A percentile compares a stretch with the other conserved stretches of the same genome.
phyloP scores from a whole-genome alignment of 2,888 invertebrate species.

The Trypoxylon attenuatum region DNA sequence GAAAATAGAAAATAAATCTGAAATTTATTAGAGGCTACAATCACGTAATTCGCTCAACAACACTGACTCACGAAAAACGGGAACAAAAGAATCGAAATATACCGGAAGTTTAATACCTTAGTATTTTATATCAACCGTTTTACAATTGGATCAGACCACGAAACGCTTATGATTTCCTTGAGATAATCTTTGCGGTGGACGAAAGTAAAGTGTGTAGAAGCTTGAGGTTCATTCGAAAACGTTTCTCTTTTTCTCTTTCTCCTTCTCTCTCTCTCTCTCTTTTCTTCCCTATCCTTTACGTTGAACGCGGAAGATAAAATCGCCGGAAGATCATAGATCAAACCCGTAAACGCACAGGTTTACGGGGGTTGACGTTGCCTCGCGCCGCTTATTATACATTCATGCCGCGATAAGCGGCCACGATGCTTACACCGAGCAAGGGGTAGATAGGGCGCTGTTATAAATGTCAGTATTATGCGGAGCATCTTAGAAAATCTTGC shows the following conservation, averaged over 20 bases:
- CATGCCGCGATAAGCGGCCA: constrained; percentile 64
- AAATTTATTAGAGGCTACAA: too few species aligned
- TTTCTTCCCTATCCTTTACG: constrained; percentile 28
- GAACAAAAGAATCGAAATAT: not conserved
- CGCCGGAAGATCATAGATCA: constrained; percentile 73
- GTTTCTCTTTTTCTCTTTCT: too few species aligned
- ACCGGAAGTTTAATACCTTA: too few species aligned
- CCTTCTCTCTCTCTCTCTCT: not conserved
- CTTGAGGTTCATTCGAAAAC: too few species aligned
- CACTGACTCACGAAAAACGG: not conserved
- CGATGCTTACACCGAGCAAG: constrained; percentile 66
- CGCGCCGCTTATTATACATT: constrained; percentile 73
- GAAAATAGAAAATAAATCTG: too few species aligned
- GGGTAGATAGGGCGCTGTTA: constrained; percentile 74
- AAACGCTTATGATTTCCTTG: constrained; percentile 25
- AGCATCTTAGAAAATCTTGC: constrained; percentile 59
- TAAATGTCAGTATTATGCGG: constrained; percentile 74
- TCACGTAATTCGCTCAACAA: not conserved
- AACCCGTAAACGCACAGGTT: constrained; percentile 66
- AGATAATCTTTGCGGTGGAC: constrained; percentile 25
- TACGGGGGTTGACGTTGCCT: constrained; percentile 63
- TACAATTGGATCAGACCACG: constrained; percentile 7
- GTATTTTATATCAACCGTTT: too few species aligned
- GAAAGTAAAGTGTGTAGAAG: not conserved
- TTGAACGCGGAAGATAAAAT: constrained; percentile 58